These are phyloP conservation scores for Himalopsyche tibetana DNA, from an alignment of 2,888 invertebrate genomes.

Conservation along the genomic window DNA sequence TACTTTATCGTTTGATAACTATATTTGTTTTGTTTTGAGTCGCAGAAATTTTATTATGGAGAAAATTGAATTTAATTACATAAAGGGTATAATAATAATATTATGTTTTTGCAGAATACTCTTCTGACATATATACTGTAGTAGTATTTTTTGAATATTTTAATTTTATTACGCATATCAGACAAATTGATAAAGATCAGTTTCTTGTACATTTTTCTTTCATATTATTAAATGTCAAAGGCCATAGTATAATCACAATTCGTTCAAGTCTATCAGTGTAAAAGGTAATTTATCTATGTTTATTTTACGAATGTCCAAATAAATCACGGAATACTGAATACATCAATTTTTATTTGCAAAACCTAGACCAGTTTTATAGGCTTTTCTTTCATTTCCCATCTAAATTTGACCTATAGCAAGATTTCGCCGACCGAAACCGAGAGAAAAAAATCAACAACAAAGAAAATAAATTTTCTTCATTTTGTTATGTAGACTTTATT, in stretches of 20 bases:
- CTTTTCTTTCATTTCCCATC: slow-evolving; percentile 4
- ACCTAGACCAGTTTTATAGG: not conserved
- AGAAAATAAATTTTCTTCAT: slow-evolving; percentile 12
- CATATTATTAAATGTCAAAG: slow-evolving; percentile 3
- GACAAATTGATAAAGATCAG: no score
- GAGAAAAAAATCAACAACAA: slow-evolving; percentile 20
- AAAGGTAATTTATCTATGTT: slow-evolving; percentile 6
- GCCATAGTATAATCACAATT: not conserved
- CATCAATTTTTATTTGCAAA: slow-evolving; percentile 17
- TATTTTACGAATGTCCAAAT: not conserved
- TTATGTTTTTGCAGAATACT: no score
- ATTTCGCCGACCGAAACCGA: not conserved
- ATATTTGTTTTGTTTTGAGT: no score
- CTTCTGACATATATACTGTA: no score
- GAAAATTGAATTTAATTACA: no score
- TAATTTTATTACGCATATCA: no score
- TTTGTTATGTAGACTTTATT: slow-evolving; percentile 17
- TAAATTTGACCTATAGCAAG: slow-evolving; percentile 4
- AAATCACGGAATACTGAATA: not conserved
- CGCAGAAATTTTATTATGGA: no score
- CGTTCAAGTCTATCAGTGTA: not conserved
- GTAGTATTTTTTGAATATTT: no score
- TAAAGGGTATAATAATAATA: no score
- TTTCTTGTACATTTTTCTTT: not conserved
- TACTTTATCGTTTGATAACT: no score